Evolutionary conservation across 2,797 vertebrate genomes (phyloP).

Genomic region (Champsocephalus esox): DNA sequence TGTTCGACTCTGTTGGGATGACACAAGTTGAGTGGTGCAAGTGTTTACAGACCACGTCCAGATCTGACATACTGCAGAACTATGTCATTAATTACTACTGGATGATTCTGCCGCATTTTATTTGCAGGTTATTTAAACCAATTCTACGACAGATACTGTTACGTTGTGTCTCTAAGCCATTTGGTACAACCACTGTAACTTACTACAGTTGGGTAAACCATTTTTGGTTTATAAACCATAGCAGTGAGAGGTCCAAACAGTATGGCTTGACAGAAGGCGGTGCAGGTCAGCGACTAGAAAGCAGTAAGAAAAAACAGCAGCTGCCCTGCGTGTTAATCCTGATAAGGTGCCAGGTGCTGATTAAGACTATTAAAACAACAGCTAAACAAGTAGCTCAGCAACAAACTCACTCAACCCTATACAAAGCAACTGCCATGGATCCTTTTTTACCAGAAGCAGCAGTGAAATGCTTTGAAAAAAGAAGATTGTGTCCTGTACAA

Average conservation of each 20-base stretch:
- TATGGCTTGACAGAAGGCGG: slow-evolving; percentile 28
- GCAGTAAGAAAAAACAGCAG: slow-evolving; percentile 57
- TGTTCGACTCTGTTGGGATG: slow-evolving; percentile 83
- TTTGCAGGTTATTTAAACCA: not conserved
- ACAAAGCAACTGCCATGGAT: slow-evolving; percentile 14
- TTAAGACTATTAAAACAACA: slow-evolving; percentile 63
- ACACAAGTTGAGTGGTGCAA: slow-evolving; percentile 72
- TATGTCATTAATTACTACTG: not conserved
- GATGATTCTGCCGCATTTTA: not conserved
- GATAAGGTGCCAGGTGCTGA: slow-evolving; percentile 51
- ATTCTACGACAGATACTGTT: not conserved
- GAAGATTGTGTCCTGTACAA: not conserved
- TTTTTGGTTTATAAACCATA: slow-evolving; percentile 5
- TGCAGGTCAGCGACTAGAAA: slow-evolving; percentile 17
- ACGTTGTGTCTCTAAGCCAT: not conserved
- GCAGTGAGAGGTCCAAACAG: slow-evolving; percentile 14
- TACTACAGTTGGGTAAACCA: not conserved
- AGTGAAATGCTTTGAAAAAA: not conserved
- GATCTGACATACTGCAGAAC: slow-evolving; percentile 13
- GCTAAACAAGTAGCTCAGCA: slow-evolving; percentile 43
- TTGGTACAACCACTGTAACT: not conserved
- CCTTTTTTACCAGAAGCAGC: slow-evolving; percentile 21
- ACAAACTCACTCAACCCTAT: slow-evolving; percentile 18
- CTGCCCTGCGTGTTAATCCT: slow-evolving; percentile 61
- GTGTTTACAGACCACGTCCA: slow-evolving; percentile 34